Percentiles rank a stretch among this genome's conserved stretches.
Evolutionary conservation across 2,797 vertebrate species (phyloP).

Genomic region (Leucoraja ocellata): DNA sequence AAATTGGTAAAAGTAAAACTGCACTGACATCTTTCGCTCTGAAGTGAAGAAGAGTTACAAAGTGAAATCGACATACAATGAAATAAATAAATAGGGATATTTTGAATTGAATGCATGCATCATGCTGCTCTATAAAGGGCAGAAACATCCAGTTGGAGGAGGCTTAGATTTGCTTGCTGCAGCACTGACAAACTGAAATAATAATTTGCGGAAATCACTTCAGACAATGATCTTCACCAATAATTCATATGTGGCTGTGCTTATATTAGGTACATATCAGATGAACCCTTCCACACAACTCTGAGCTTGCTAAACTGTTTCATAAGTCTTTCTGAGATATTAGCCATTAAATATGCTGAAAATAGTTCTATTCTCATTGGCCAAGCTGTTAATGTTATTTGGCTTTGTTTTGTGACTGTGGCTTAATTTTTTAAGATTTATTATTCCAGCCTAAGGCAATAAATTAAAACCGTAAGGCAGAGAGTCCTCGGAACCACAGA

Average conservation of each 20-base stretch:
- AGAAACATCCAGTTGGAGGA: background rate
- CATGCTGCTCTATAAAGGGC: background rate
- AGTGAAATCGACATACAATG: background rate
- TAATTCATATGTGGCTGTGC: background rate
- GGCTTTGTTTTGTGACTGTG: slow-evolving; percentile 7
- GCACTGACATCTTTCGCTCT: background rate
- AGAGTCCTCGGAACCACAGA: background rate
- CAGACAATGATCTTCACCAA: background rate
- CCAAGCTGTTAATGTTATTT: background rate
- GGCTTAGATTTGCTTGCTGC: background rate
- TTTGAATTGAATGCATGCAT: background rate
- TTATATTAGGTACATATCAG: background rate
- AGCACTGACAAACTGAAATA: background rate
- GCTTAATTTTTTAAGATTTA: slow-evolving; percentile 26
- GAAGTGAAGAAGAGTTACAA: background rate
- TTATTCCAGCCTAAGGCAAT: slow-evolving; percentile 18
- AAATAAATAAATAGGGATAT: background rate
- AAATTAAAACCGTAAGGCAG: slow-evolving; percentile 27
- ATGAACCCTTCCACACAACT: background rate
- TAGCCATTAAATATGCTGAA: background rate
- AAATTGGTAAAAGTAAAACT: background rate
- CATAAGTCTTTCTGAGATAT: background rate
- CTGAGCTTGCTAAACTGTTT: slow-evolving; percentile 15
- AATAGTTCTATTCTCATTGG: background rate
- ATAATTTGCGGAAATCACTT: background rate